phyloP scores from a whole-genome alignment of 1,140 invertebrate species.

The Drosophila sulfurigaster region DNA sequence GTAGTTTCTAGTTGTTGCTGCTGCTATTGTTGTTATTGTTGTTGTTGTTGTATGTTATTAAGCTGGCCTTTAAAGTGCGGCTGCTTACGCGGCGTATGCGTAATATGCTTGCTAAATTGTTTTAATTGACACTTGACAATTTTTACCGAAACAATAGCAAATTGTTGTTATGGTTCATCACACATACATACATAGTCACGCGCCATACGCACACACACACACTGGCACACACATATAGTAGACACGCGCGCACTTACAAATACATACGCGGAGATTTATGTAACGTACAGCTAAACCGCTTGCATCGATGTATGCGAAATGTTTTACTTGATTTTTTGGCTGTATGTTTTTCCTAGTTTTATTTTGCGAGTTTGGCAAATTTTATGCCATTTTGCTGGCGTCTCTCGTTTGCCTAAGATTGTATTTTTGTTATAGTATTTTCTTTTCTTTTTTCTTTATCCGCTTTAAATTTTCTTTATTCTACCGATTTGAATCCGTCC shows the following conservation, averaged over 20 bases:
- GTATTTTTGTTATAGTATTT: slow-evolving; percentile 33
- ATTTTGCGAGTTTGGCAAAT: neutral
- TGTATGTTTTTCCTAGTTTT: neutral
- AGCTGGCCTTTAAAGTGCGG: neutral
- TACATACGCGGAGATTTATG: slow-evolving; percentile 67
- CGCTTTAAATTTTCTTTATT: slow-evolving; percentile 6
- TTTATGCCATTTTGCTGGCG: slow-evolving; percentile 53
- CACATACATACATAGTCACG: slow-evolving; percentile 49
- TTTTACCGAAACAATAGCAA: slow-evolving; percentile 28
- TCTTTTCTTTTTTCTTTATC: slow-evolving; percentile 32
- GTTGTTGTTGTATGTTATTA: slow-evolving; percentile 9
- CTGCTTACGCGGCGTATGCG: slow-evolving; percentile 53
- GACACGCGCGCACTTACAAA: slow-evolving; percentile 38
- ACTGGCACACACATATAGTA: slow-evolving; percentile 21
- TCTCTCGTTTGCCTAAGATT: slow-evolving; percentile 27
- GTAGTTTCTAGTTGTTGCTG: neutral
- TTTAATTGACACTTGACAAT: slow-evolving; percentile 67
- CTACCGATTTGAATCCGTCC: slow-evolving; percentile 35
- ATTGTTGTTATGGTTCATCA: slow-evolving; percentile 36
- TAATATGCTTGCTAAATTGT: slow-evolving; percentile 45
- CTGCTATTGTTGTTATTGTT: neutral
- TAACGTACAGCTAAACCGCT: slow-evolving; percentile 69
- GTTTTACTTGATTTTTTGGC: slow-evolving; percentile 6
- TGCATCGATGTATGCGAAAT: slow-evolving; percentile 7
- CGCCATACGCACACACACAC: slow-evolving; percentile 56